Evolutionary conservation across 2,888 invertebrate species (phyloP).

Genomic region (Sicus ferrugineus): DNA sequence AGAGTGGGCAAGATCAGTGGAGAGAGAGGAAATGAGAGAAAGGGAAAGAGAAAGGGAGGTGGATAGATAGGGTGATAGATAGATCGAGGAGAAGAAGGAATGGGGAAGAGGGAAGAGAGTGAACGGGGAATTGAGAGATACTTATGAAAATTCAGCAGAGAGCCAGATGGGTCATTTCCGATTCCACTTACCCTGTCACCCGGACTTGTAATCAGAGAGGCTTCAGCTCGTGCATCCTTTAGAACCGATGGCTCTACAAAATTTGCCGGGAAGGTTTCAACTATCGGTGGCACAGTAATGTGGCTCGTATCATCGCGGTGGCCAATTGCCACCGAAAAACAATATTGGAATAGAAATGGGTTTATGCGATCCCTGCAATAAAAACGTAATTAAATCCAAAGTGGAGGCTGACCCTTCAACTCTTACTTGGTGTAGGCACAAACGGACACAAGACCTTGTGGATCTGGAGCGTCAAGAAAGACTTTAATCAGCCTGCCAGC

Average conservation of each 20-base stretch:
- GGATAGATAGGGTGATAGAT: too few relatives aligned
- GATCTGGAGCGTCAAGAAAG: slow-evolving; percentile 70
- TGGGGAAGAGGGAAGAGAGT: not conserved
- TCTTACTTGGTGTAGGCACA: slow-evolving; percentile 68
- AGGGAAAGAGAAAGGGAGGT: too few relatives aligned
- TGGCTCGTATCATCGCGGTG: slow-evolving; percentile 66
- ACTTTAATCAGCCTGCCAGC: slow-evolving; percentile 75
- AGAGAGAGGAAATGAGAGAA: not conserved
- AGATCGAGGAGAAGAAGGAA: too few relatives aligned
- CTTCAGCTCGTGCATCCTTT: slow-evolving; percentile 74
- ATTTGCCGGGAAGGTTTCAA: slow-evolving; percentile 82
- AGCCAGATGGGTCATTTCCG: not conserved
- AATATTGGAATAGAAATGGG: slow-evolving; percentile 82
- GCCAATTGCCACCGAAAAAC: slow-evolving; percentile 77
- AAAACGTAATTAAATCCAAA: not conserved
- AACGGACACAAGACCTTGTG: slow-evolving; percentile 75
- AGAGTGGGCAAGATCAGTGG: too few relatives aligned
- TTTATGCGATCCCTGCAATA: slow-evolving; percentile 74
- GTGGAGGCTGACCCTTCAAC: not conserved
- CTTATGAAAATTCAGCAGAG: too few relatives aligned
- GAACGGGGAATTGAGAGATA: not conserved
- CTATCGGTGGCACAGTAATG: slow-evolving; percentile 78
- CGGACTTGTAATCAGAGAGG: slow-evolving; percentile 68
- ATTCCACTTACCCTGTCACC: slow-evolving; percentile 63
- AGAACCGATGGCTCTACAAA: slow-evolving; percentile 80